Base-by-base conservation (phyloP, 2,888 invertebrate genomes). In the Argynnis bischoffii region DNA sequence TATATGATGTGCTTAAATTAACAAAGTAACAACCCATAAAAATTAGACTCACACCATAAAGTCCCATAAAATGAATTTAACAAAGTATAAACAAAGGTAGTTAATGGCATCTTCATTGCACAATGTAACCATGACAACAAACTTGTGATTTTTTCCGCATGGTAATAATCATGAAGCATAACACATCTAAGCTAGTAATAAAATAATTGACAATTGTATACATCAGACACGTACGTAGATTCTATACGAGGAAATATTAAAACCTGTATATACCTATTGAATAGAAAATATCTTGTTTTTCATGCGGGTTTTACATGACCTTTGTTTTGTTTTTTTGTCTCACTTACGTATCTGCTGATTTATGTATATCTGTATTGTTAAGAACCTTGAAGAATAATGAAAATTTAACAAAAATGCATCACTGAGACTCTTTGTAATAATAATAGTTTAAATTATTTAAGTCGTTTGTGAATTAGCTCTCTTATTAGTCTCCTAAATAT, bases 381-480 rank as follows among this genome's bases (percentile, higher is more conserved):
- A 51, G 15, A 85, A 80, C 86, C 86, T 88, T 88, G 85, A 78
- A 77, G 76, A 78, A 68, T 61, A 67, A 63, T 69, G 21, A 65
- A 59, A 11, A 59, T 55, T 11, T 55, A 53, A 21, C 16, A 41
- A 57, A 47, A 47, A 47, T 26, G 47, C 47, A 57, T 21, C 21
- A n/a, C 1, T 57, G 4, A 57, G 35, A 41, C 8, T 41, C 1
- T 41, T 41, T 11, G 35, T 41, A 41, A 41, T 35, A 18, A 46
- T 57, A 15, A 18, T 56, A 15, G 13, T 53, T 8, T 47, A 47
- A 26, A 47, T n/a, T 21, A 59, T 26, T 0, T 47, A 57, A 57
- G 46, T 46, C 3, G 13, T 41, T 8, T 18, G 14, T 2, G 6
- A 41, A 35, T n/a, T 21, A 21, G 21, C 26, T 0, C 4, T 26